phyloP scores from a whole-genome alignment of 2,888 invertebrate genomes.

The Brachylomia viminalis region DNA sequence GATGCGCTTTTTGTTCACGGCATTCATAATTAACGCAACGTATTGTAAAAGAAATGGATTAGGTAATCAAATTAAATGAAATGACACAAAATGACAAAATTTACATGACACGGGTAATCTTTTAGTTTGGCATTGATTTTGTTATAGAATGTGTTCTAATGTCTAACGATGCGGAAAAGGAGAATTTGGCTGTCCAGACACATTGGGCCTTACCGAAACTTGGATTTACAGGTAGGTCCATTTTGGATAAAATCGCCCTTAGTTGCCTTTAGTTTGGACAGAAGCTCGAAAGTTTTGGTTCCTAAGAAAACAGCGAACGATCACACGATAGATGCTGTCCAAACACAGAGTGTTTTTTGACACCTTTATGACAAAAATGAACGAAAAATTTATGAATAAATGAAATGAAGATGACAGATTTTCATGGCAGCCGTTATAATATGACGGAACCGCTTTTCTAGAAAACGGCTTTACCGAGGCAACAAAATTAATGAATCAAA shows the following conservation, averaged over 20 bases:
- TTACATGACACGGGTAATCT: not conserved
- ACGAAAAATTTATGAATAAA: too few relatives aligned
- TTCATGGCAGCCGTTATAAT: not conserved
- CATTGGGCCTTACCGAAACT: conserved; percentile 17
- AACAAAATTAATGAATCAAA: not conserved
- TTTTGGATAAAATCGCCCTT: not conserved
- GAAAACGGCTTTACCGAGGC: not conserved
- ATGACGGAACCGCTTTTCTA: not conserved
- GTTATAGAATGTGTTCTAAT: conserved; percentile 38
- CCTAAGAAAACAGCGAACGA: not conserved
- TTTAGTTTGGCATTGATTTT: not conserved
- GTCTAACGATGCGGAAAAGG: conserved; percentile 5
- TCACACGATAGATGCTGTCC: not conserved
- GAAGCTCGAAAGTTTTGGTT: not conserved
- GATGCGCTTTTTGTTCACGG: not conserved
- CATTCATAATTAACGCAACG: not conserved
- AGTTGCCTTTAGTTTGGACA: not conserved
- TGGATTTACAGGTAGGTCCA: conserved; percentile 50
- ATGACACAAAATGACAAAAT: too few relatives aligned
- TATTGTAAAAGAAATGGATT: not conserved
- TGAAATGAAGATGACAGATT: too few relatives aligned
- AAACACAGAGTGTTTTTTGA: not conserved
- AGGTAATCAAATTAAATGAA: not conserved
- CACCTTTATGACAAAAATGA: too few relatives aligned
- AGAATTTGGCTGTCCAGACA: conserved; percentile 29